Evolutionary conservation across 2,888 invertebrate species (phyloP).

Genomic region (Sminthurinus aureus): DNA sequence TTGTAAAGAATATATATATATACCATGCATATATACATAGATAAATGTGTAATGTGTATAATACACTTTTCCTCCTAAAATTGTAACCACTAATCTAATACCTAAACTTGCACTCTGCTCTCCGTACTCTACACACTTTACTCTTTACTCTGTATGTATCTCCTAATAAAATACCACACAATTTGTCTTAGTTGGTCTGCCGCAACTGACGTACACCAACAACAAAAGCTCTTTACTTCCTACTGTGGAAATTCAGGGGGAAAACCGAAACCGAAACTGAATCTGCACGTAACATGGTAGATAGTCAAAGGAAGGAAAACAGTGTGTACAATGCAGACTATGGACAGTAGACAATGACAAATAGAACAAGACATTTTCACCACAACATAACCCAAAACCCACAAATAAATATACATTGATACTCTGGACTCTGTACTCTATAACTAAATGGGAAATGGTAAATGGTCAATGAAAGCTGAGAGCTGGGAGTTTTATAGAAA

Average conservation of each 20-base stretch:
- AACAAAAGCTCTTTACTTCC: not conserved
- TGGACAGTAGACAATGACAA: not conserved
- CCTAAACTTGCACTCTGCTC: not conserved
- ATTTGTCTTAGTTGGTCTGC: not conserved
- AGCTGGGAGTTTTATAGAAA: constrained; percentile 14
- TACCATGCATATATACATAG: too few relatives aligned
- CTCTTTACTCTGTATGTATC: not conserved
- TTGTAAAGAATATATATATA: too few relatives aligned
- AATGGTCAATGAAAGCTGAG: constrained; percentile 40
- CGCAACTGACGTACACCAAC: not conserved
- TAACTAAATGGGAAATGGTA: not conserved
- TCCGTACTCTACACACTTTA: too few relatives aligned
- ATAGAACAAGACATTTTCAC: constrained; percentile 23
- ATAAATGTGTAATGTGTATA: not conserved
- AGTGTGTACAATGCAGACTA: not conserved
- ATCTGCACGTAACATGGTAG: not conserved
- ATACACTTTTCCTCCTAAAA: not conserved
- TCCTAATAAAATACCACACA: not conserved
- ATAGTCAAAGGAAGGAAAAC: not conserved
- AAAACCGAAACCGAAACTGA: not conserved
- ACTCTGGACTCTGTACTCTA: not conserved
- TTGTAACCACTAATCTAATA: not conserved
- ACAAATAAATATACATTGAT: not conserved
- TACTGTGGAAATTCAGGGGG: not conserved
- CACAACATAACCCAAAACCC: constrained; percentile 9